Evolutionary conservation across 2,113 vertebrate genomes (phyloP).

Genomic region (Pygathrix nemaeus): DNA sequence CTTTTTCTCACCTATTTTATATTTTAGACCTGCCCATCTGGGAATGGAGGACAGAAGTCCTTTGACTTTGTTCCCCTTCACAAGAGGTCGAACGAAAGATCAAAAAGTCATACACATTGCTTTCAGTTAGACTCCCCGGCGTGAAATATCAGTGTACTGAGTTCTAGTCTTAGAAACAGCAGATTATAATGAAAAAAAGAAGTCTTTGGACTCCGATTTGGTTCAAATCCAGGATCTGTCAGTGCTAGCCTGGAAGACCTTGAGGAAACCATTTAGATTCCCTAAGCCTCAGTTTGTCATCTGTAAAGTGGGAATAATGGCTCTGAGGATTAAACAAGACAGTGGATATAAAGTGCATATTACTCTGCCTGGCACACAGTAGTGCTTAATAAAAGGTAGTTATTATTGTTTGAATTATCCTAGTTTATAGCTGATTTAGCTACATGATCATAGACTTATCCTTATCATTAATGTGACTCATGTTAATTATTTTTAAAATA

Average conservation of each 20-base stretch:
- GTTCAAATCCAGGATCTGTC: not conserved
- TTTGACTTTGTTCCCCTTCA: constrained; percentile 5
- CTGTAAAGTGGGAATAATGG: not conserved
- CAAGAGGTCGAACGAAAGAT: not conserved
- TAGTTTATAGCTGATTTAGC: constrained; percentile 29
- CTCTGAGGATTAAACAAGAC: constrained; percentile 48
- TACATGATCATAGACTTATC: not conserved
- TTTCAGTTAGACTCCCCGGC: constrained; percentile 23
- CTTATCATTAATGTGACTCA: not conserved
- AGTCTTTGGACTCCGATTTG: not conserved
- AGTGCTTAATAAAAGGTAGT: not conserved
- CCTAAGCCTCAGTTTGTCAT: constrained; percentile 16
- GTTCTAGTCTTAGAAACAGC: not conserved
- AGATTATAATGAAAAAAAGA: not conserved
- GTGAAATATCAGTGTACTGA: not conserved
- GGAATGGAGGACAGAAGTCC: not conserved
- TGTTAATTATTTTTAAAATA: not conserved
- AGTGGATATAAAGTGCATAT: not conserved
- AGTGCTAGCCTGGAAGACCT: not conserved
- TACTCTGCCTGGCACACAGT: not conserved
- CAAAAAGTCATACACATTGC: not conserved
- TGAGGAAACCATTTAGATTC: not conserved
- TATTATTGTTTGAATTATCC: not conserved
- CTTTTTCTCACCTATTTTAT: not conserved
- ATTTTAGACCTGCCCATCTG: not conserved